These are phyloP conservation scores for Calidris pygmaea DNA, from an alignment of 2,113 vertebrate species.

Conservation along the genomic window DNA sequence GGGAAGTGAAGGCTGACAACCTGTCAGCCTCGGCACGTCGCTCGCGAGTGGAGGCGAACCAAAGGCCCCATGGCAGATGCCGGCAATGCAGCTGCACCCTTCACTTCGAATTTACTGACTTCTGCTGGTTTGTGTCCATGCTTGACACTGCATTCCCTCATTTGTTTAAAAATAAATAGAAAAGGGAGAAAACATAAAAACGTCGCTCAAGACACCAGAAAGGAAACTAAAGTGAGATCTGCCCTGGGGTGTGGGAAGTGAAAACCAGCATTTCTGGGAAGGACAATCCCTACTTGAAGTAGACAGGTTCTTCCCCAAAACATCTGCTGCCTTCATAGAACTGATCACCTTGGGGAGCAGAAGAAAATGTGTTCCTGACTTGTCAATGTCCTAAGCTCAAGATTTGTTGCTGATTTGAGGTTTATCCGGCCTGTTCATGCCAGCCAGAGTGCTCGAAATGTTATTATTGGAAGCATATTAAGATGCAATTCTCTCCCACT, in stretches of 20 bases:
- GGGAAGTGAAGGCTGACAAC: slow-evolving; percentile 20
- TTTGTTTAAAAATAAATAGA: slow-evolving; percentile 44
- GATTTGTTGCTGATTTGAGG: not conserved
- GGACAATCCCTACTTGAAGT: not conserved
- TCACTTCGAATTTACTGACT: slow-evolving; percentile 37
- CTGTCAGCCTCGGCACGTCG: not conserved
- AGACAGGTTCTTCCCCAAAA: not conserved
- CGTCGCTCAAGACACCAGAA: slow-evolving; percentile 4
- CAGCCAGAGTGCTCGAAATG: not conserved
- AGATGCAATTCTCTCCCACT: not conserved
- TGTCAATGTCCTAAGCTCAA: not conserved
- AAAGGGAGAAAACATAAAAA: slow-evolving; percentile 16
- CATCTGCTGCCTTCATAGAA: not conserved
- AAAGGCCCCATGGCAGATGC: not conserved
- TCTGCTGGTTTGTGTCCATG: not conserved
- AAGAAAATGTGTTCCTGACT: not conserved
- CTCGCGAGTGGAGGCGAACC: not conserved
- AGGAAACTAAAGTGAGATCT: not conserved
- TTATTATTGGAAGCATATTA: not conserved
- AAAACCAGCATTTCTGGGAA: not conserved
- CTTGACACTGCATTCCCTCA: slow-evolving; percentile 1
- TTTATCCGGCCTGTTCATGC: not conserved
- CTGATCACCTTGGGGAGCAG: not conserved
- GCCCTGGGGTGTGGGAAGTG: not conserved
- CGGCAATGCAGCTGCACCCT: not conserved